Conservation (phyloP, 2,113 vertebrate species). For the Panurus biarmicus region DNA sequence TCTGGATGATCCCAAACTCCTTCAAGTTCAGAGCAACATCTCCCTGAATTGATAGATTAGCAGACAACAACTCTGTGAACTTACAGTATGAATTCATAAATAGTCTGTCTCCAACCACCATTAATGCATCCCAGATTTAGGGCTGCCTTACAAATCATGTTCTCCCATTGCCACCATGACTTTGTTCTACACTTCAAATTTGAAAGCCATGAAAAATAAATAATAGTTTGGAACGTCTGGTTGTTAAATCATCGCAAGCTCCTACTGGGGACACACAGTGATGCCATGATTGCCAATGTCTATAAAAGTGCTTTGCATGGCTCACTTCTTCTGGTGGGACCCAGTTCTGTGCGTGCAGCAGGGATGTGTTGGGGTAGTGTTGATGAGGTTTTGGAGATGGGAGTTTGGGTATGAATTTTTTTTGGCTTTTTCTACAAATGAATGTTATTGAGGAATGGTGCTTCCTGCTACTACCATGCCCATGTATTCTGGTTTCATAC, state of each 20-base stretch:
- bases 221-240: neutral
- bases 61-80: neutral
- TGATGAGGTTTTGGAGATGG: neutral
- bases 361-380: neutral
- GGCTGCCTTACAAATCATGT: neutral
- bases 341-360: neutral
- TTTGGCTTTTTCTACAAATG: neutral
- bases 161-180: neutral
- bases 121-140: slow-evolving; percentile 13
- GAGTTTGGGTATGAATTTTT: neutral
- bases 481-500: neutral
- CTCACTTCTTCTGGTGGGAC: neutral
- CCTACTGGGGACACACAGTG: neutral
- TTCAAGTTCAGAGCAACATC: neutral
- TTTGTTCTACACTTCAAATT: neutral
- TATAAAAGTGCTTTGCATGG: neutral
- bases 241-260: neutral
- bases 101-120: neutral
- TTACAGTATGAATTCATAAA: neutral
- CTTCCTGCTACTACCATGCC: neutral
- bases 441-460: neutral
- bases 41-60: neutral
- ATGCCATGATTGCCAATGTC: neutral
- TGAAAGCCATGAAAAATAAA: neutral
- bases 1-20: neutral